These are phyloP conservation scores for Pterostichus niger DNA, from an alignment of 2,888 invertebrate species.

Conservation along the genomic window DNA sequence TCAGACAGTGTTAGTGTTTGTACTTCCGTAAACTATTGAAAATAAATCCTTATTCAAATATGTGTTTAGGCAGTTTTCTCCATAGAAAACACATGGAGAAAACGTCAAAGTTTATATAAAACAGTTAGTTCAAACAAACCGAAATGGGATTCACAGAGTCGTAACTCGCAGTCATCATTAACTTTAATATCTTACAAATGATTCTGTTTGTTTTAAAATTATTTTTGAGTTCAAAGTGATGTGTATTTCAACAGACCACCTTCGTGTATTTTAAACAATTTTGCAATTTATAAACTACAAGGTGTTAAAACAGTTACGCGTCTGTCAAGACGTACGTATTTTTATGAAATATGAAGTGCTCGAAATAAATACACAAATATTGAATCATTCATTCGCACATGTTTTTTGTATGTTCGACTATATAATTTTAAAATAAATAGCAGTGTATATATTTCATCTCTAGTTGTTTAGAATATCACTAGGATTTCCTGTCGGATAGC, in stretches of 20 bases:
- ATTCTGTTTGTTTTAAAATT: slow-evolving; percentile 67
- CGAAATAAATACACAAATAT: slow-evolving; percentile 54
- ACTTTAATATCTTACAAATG: slow-evolving; percentile 68
- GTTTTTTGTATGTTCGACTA: slow-evolving; percentile 55
- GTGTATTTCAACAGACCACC: slow-evolving; percentile 60
- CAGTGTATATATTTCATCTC: slow-evolving; percentile 53
- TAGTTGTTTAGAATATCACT: slow-evolving; percentile 60
- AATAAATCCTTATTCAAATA: slow-evolving; percentile 16
- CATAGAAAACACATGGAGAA: slow-evolving; percentile 55
- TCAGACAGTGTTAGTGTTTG: neutral
- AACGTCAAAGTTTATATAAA: slow-evolving; percentile 70
- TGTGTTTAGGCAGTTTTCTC: neutral
- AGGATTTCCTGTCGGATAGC: slow-evolving; percentile 42
- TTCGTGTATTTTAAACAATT: slow-evolving; percentile 59
- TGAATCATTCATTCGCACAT: slow-evolving; percentile 56
- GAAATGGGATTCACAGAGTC: slow-evolving; percentile 70
- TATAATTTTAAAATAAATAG: slow-evolving; percentile 60
- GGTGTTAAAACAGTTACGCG: slow-evolving; percentile 59
- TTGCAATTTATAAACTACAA: slow-evolving; percentile 62
- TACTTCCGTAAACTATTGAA: slow-evolving; percentile 21
- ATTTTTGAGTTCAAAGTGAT: slow-evolving; percentile 67
- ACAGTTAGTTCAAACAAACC: slow-evolving; percentile 71
- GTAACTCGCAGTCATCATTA: slow-evolving; percentile 69
- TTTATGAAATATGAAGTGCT: slow-evolving; percentile 55
- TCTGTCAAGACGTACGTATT: slow-evolving; percentile 45